Conservation (phyloP, 2,888 invertebrate species). For the Lepidocyrtinus sp. region DNA sequence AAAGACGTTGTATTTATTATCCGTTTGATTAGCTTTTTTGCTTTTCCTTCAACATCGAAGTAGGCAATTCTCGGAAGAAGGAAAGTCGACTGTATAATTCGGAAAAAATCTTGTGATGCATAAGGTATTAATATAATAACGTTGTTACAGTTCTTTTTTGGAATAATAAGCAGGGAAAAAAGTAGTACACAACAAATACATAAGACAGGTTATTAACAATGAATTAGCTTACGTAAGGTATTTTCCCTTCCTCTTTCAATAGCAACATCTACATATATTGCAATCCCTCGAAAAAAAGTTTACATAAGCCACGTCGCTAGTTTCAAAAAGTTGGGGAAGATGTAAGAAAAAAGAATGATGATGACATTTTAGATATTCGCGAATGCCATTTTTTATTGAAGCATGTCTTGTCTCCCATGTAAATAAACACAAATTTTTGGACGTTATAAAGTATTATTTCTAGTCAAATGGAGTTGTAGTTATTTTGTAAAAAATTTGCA, state of each 20-base stretch:
- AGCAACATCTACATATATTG: background rate
- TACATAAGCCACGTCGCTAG: background rate
- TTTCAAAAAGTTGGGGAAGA: background rate
- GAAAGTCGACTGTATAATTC: too few relatives aligned
- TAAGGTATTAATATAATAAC: background rate
- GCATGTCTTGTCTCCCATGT: background rate
- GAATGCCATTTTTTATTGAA: background rate
- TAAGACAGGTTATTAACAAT: background rate
- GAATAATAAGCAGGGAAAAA: background rate
- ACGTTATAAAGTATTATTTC: background rate
- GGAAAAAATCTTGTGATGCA: background rate
- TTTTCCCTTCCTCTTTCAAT: background rate
- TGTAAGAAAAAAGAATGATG: background rate
- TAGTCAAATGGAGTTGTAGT: background rate
- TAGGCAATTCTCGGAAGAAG: too few relatives aligned
- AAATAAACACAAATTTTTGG: background rate
- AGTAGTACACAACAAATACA: background rate
- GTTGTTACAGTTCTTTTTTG: background rate
- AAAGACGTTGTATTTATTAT: background rate
- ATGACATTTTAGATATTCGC: background rate
- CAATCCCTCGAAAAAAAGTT: background rate
- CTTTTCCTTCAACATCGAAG: background rate
- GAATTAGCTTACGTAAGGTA: background rate
- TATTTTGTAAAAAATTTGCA: background rate
- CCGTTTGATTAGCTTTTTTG: background rate